Evolutionary conservation across 2,797 vertebrate genomes (phyloP), one percentile per base, ranked within the genome.

Genomic region (Acomys russatus): DNA sequence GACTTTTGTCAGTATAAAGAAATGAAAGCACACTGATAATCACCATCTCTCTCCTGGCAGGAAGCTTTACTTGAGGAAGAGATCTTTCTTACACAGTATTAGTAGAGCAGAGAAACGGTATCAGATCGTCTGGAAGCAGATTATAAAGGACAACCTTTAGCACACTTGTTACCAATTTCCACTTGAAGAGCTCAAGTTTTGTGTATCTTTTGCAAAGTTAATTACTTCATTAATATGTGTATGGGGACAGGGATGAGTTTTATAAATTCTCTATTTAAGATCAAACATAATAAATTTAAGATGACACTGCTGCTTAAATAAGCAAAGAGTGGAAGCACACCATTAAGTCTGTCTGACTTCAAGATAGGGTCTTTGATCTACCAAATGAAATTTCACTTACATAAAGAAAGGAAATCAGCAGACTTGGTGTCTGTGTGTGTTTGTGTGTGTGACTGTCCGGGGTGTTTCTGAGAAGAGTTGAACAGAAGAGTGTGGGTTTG

Each of bases 11-110:
- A 95, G 84, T 10, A n/a, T 76, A 93, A 44, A 96, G 44, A 96
- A 96, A 95, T 10, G 82, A 97, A 95, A 93, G 30, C 61, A 89
- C 14, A 44, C 74, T 96, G 88, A 93, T 94, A 95, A 95, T 94
- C 91, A 91, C 63, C 82, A 93, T 93, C 30, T 88, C n/a, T 88
- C 56, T 71, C 59, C 54, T 64, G 9, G 20, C 71, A 94, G 70
- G 49, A 88, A 84, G 35, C 83, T 91, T 92, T 93, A 90, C 44
- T 90, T 88, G 85, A 96, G 96, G 66, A 96, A 95, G 44, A 63
- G 17, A 35, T 90, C 64, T 77, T 85, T 97, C 94, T 95, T 77
- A 85, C 70, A 66, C 2, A 79, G 49, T 68, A 80, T 38, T 17
- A 33, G 5, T 17, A 89, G 66, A 95, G 71, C 20, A 79, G 6